These are phyloP conservation scores for Cerastis leucographa DNA, from an alignment of 2,888 invertebrate species.

Conservation along the genomic window DNA sequence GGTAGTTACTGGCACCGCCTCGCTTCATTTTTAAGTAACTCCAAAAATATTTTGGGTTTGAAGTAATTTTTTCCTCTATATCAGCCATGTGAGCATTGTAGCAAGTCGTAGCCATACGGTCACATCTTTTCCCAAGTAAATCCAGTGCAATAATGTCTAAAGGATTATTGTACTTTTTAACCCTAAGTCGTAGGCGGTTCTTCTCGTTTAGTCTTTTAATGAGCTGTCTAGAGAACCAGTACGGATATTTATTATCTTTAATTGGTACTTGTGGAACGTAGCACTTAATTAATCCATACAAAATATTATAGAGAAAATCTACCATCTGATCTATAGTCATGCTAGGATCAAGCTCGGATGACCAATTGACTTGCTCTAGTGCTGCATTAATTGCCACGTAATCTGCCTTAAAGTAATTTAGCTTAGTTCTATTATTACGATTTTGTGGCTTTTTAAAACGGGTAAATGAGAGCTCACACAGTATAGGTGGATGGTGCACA, in stretches of 20 bases:
- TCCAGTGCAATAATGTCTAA: slow-evolving; percentile 3
- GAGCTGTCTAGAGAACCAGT: slow-evolving; percentile 5
- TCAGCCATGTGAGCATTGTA: too few species aligned
- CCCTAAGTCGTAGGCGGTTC: neutral
- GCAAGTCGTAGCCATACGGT: neutral
- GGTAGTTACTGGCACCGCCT: too few species aligned
- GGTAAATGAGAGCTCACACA: too few species aligned
- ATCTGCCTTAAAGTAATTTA: slow-evolving; percentile 12
- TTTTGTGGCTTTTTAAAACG: too few species aligned
- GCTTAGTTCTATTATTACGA: neutral
- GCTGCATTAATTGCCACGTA: slow-evolving; percentile 1
- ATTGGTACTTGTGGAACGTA: neutral
- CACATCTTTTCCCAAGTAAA: neutral
- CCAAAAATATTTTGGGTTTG: too few species aligned
- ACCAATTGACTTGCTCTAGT: slow-evolving; percentile 5
- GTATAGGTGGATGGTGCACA: too few species aligned
- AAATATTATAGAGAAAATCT: neutral
- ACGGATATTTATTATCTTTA: too few species aligned
- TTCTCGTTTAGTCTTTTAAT: slow-evolving; percentile 10
- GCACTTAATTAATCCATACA: slow-evolving; percentile 1
- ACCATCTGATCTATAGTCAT: slow-evolving; percentile 17
- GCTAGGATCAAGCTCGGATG: neutral
- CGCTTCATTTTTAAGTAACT: too few species aligned
- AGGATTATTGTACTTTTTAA: slow-evolving; percentile 7
- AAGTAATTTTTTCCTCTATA: too few species aligned